Conservation (phyloP, 2,888 invertebrate species). For the Apocheima hispidaria region DNA sequence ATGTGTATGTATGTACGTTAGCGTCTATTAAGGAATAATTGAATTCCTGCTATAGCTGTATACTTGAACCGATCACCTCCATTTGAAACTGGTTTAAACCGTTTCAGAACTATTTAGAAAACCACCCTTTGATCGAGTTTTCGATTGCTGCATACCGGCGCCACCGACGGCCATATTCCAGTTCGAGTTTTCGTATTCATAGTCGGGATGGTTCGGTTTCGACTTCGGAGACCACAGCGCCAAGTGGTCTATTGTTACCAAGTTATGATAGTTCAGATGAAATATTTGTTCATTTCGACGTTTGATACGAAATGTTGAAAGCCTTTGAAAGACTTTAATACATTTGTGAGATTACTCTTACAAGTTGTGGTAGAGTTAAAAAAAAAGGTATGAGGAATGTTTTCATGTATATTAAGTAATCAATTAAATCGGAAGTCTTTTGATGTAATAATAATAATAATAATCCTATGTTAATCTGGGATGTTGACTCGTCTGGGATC, state of each 20-base stretch:
- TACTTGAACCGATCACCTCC: slow-evolving; percentile 58
- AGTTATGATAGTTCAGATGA: slow-evolving; percentile 22
- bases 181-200: slow-evolving; percentile 45
- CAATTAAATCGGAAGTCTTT: too few relatives aligned
- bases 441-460: too few relatives aligned
- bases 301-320: background rate
- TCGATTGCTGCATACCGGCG: slow-evolving; percentile 68
- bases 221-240: slow-evolving; percentile 17
- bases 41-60: slow-evolving; percentile 27
- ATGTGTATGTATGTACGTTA: too few relatives aligned
- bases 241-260: slow-evolving; percentile 27
- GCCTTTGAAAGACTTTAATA: background rate
- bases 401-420: background rate
- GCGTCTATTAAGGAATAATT: background rate
- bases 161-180: slow-evolving; percentile 60
- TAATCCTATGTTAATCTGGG: too few relatives aligned
- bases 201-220: slow-evolving; percentile 44
- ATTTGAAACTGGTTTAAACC: slow-evolving; percentile 58
- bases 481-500: too few relatives aligned
- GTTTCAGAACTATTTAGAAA: slow-evolving; percentile 70
- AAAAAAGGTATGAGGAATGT: background rate
- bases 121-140: slow-evolving; percentile 72
- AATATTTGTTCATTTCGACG: slow-evolving; percentile 20
- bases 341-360: background rate
- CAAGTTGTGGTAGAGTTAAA: too few relatives aligned